Percentiles rank a stretch among this genome's conserved stretches.
phyloP scores from a whole-genome alignment of 2,113 vertebrate genomes.

The Leucoraja erinaceus region DNA sequence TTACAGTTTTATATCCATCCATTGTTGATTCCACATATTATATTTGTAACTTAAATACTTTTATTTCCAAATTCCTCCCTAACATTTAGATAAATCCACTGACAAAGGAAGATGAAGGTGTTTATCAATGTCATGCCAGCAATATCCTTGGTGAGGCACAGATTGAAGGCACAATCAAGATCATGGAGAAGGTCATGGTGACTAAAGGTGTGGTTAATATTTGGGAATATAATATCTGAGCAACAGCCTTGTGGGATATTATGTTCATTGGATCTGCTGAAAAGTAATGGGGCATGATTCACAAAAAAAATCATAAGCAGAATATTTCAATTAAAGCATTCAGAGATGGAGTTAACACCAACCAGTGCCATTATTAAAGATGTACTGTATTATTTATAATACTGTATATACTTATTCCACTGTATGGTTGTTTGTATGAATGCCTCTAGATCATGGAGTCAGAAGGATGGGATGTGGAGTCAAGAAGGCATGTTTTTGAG shows the following conservation, averaged over 20 bases:
- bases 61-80: background rate
- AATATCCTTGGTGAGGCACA: slow-evolving; percentile 52
- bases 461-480: background rate
- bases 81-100: slow-evolving; percentile 55
- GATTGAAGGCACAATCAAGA: slow-evolving; percentile 48
- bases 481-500: background rate
- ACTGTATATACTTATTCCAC: background rate
- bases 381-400: background rate
- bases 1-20: background rate
- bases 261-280: background rate
- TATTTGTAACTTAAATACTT: background rate
- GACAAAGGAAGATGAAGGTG: slow-evolving; percentile 54
- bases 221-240: background rate
- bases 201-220: slow-evolving; percentile 5
- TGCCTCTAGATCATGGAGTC: background rate
- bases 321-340: background rate
- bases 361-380: background rate
- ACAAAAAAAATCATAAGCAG: background rate
- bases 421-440: background rate
- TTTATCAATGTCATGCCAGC: slow-evolving; percentile 54
- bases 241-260: background rate
- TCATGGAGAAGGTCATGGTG: slow-evolving; percentile 40
- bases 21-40: background rate
- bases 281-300: background rate
- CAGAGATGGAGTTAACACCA: background rate